Conservation (phyloP, 2,797 vertebrate genomes). For the Remorina albescens region DNA sequence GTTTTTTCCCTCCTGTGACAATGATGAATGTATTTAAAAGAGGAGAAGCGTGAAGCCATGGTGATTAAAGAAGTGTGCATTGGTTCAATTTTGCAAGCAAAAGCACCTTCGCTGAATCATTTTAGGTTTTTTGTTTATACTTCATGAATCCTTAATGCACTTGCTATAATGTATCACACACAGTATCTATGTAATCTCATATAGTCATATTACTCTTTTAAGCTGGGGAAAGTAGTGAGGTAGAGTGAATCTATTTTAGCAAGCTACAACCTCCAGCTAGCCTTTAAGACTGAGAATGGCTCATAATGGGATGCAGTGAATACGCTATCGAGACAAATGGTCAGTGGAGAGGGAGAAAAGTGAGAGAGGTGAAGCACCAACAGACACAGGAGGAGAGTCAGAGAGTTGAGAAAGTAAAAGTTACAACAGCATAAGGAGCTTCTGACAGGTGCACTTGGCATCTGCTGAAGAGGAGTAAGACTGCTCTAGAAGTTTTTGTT, state of each 20-base stretch:
- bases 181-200: slow-evolving; percentile 77
- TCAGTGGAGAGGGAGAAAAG: slow-evolving; percentile 31
- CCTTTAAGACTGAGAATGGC: slow-evolving; percentile 61
- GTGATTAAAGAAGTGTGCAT: slow-evolving; percentile 77
- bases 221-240: slow-evolving; percentile 52
- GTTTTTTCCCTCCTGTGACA: slow-evolving; percentile 63
- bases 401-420: slow-evolving; percentile 58
- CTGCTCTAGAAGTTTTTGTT: slow-evolving; percentile 91
- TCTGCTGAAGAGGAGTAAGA: slow-evolving; percentile 90
- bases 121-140: slow-evolving; percentile 73
- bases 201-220: slow-evolving; percentile 75
- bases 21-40: slow-evolving; percentile 79
- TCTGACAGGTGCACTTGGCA: slow-evolving; percentile 95
- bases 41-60: slow-evolving; percentile 69
- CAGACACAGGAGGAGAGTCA: slow-evolving; percentile 23
- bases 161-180: slow-evolving; percentile 76
- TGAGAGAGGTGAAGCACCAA: slow-evolving; percentile 39
- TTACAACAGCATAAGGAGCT: slow-evolving; percentile 78
- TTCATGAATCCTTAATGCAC: slow-evolving; percentile 83
- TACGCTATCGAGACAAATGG: slow-evolving; percentile 57
- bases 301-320: slow-evolving; percentile 64
- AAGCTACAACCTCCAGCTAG: slow-evolving; percentile 67
- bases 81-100: slow-evolving; percentile 72
- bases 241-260: slow-evolving; percentile 67
- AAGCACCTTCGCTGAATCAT: slow-evolving; percentile 69